Evolutionary conservation across 2,888 invertebrate species (phyloP).

Genomic region (Tridacna crocea): DNA sequence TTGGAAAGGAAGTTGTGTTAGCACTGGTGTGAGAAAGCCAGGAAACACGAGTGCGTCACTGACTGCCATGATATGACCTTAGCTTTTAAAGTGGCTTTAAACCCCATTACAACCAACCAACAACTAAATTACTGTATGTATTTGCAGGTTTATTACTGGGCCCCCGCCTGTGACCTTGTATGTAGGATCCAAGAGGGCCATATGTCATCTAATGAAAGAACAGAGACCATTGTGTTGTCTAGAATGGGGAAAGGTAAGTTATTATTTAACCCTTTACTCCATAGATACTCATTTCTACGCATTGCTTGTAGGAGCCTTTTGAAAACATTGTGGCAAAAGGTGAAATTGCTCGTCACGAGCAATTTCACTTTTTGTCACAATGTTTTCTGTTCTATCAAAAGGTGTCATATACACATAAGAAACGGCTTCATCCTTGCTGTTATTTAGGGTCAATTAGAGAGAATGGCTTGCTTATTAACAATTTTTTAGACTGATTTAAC

Average conservation of each 20-base stretch:
- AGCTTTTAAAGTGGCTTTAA: no score
- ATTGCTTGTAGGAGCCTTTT: neutral
- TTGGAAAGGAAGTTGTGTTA: no score
- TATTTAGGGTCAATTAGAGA: no score
- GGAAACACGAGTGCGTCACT: no score
- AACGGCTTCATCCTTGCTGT: no score
- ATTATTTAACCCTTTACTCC: neutral
- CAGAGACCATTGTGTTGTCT: constrained; percentile 96
- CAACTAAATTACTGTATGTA: neutral
- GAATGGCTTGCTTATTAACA: no score
- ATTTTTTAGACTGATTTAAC: no score
- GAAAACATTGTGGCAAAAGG: neutral
- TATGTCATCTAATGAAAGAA: constrained; percentile 97
- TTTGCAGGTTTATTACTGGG: constrained; percentile 75
- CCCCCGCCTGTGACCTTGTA: constrained; percentile 94
- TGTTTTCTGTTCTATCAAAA: neutral
- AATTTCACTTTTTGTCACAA: neutral
- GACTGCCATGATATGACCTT: no score
- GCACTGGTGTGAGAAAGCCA: no score
- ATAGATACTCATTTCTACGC: neutral
- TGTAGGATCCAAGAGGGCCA: constrained; percentile 97
- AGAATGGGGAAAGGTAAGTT: constrained; percentile 92
- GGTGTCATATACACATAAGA: no score
- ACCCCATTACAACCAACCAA: no score
- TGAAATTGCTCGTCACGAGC: neutral